A percentile compares a stretch with the other conserved stretches of the same genome.
Evolutionary conservation across 1,140 invertebrate genomes (phyloP).

Genomic region (Drosophila nigromelanica): DNA sequence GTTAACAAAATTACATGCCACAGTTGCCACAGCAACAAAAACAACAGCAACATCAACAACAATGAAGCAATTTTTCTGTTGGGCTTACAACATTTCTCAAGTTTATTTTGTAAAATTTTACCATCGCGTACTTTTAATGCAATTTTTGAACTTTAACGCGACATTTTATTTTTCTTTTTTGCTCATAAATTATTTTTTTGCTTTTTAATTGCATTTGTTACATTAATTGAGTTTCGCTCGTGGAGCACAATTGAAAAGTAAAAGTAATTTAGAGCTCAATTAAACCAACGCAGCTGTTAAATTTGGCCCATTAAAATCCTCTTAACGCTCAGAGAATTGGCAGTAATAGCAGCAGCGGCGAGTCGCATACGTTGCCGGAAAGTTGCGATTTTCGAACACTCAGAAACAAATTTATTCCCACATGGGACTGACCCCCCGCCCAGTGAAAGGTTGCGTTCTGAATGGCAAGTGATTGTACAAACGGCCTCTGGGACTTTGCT

Average conservation of each 20-base stretch:
- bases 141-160: slow-evolving; percentile 58
- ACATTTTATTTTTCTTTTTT: slow-evolving; percentile 35
- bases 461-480: slow-evolving; percentile 43
- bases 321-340: slow-evolving; percentile 30
- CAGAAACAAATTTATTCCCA: slow-evolving; percentile 17
- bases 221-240: slow-evolving; percentile 45
- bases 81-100: slow-evolving; percentile 61
- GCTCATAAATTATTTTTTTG: background rate
- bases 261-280: slow-evolving; percentile 70
- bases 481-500: background rate
- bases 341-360: slow-evolving; percentile 22
- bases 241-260: slow-evolving; percentile 56
- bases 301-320: slow-evolving; percentile 39
- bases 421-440: slow-evolving; percentile 1
- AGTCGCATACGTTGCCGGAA: slow-evolving; percentile 32
- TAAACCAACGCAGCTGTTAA: slow-evolving; percentile 40
- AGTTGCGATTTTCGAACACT: slow-evolving; percentile 11
- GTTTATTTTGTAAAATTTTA: slow-evolving; percentile 28
- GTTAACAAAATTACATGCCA: slow-evolving; percentile 57
- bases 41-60: slow-evolving; percentile 8
- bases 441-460: slow-evolving; percentile 48
- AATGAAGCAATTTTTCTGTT: slow-evolving; percentile 42
- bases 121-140: slow-evolving; percentile 47
- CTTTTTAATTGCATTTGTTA: slow-evolving; percentile 19
- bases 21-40: slow-evolving; percentile 44